Evolutionary conservation across 2,888 invertebrate species (phyloP), one percentile per base, ranked within the genome.

Genomic region (Atrina japonica): DNA sequence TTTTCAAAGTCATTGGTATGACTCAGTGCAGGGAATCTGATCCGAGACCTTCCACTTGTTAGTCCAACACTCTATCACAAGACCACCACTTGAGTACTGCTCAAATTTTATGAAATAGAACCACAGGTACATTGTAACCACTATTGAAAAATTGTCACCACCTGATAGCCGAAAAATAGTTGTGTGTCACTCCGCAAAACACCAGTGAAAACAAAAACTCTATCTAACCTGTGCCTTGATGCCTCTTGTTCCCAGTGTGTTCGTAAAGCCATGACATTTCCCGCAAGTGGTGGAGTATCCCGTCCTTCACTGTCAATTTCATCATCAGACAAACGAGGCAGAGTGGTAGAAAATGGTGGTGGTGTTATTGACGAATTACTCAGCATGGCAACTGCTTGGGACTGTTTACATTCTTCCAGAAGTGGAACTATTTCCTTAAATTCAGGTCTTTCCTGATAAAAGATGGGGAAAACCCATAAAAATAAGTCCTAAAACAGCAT

Each of bases 211-310:
- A n/a, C n/a, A n/a, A n/a, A n/a, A n/a, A n/a, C n/a, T n/a, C n/a
- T n/a, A n/a, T 2, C 49, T 25, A 67, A 82, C 85, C 81, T 83
- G 66, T 84, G 83, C 63, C 85, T 81, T 9, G 82, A 81, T 18
- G 88, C 88, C 70, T 87, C 88, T 77, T 78, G 77, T 67, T 90
- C 90, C 89, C 89, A 90, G 60, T 87, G 83, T 23, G 81, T 84
- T 25, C 88, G 74, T 52, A 90, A 75, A 14, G 89, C 89, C 35
- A 85, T 84, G 40, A 90, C 89, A 76, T 88, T 86, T 27, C 89
- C 89, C 35, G 83, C 79, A 5, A 84, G 66, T 1, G 87, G 86
- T 3, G 88, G 86, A 9, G 86, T 84, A 35, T 78, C 76, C 25
- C 85, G 66, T 5, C 84, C 84, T 21, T 83, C 85, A 1, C 78